A percentile compares a stretch with the other conserved stretches of the same genome.
These are phyloP conservation scores for Chanos chanos DNA, from an alignment of 2,797 vertebrate species.

Conservation along the genomic window DNA sequence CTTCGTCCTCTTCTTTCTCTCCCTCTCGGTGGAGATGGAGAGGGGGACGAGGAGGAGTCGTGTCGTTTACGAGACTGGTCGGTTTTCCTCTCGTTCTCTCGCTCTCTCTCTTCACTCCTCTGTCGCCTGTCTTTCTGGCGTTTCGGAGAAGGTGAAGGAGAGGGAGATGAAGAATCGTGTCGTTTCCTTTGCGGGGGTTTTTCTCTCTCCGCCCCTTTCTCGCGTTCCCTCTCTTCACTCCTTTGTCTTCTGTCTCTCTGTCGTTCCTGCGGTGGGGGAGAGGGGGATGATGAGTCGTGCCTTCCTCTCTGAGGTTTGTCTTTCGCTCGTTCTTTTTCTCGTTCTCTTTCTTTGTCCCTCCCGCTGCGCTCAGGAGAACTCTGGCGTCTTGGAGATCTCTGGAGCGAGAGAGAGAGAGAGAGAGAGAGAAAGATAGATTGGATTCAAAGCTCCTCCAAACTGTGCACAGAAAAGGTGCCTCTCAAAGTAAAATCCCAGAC, in stretches of 20 bases:
- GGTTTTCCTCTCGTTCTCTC: constrained; percentile 43
- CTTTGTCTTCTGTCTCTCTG: constrained; percentile 41
- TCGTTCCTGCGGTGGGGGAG: constrained; percentile 50
- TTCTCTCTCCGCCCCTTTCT: constrained; percentile 32
- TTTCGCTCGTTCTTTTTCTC: constrained; percentile 33
- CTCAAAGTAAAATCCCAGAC: background rate
- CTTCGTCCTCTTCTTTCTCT: constrained; percentile 39
- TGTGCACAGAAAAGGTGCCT: background rate
- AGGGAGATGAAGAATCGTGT: constrained; percentile 54
- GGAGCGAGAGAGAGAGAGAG: background rate
- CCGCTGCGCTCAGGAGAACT: constrained; percentile 36
- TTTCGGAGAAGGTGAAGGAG: constrained; percentile 46
- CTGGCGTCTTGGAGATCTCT: constrained; percentile 53
- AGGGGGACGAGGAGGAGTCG: constrained; percentile 48
- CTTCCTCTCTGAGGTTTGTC: constrained; percentile 47
- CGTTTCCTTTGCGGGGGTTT: constrained; percentile 39
- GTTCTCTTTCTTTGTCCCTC: constrained; percentile 53
- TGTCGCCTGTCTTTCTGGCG: constrained; percentile 39
- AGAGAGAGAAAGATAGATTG: background rate
- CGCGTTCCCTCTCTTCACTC: constrained; percentile 37
- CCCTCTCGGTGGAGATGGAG: constrained; percentile 49
- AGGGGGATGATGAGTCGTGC: constrained; percentile 59
- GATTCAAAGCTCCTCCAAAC: background rate
- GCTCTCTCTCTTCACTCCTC: constrained; percentile 39
- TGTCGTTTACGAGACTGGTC: constrained; percentile 44